phyloP scores from a whole-genome alignment of 2,797 vertebrate species.

The Apodemus agrarius region DNA sequence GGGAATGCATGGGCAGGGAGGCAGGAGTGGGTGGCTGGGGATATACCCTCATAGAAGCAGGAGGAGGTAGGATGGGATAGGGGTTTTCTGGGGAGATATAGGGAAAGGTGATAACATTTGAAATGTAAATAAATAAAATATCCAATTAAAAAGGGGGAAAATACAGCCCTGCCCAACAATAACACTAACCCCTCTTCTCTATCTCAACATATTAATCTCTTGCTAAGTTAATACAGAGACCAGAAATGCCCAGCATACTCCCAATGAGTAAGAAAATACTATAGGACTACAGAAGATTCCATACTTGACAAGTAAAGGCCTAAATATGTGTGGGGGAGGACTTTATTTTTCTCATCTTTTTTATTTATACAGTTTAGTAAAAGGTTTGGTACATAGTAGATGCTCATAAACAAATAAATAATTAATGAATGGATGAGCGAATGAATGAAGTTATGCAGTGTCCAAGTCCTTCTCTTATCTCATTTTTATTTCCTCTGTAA shows the following conservation, averaged over 20 bases:
- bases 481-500: background rate
- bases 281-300: background rate
- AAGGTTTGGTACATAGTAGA: background rate
- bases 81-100: too few species aligned
- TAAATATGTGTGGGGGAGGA: background rate
- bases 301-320: background rate
- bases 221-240: conserved; percentile 45
- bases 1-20: too few species aligned
- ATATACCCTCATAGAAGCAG: too few species aligned
- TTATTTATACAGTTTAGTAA: background rate
- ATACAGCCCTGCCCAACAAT: background rate
- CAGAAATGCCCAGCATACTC: conserved; percentile 1
- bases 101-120: too few species aligned
- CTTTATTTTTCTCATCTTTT: background rate
- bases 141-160: too few species aligned
- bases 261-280: background rate
- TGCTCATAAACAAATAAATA: background rate
- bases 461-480: background rate
- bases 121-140: too few species aligned
- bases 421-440: background rate
- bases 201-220: conserved; percentile 41
- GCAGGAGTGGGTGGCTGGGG: too few species aligned
- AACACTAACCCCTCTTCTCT: background rate
- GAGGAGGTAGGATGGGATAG: too few species aligned
- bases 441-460: background rate